phyloP scores from a whole-genome alignment of 2,797 vertebrate genomes.

The Naso thynnoides region DNA sequence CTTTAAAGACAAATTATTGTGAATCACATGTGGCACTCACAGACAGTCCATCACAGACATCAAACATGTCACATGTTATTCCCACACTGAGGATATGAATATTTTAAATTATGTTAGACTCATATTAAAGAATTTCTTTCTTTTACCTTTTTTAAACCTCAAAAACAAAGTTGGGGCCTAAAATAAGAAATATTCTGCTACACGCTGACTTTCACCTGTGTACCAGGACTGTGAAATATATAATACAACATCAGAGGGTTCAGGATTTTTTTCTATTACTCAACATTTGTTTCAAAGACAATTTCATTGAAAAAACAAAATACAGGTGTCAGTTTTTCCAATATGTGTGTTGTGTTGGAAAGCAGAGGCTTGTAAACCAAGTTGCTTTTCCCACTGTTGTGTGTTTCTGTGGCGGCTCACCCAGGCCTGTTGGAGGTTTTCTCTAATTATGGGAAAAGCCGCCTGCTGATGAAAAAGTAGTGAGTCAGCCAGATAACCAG shows the following conservation, averaged over 20 bases:
- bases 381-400: slow-evolving; percentile 44
- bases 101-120: slow-evolving; percentile 33
- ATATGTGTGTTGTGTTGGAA: slow-evolving; percentile 25
- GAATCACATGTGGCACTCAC: slow-evolving; percentile 43
- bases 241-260: slow-evolving; percentile 32
- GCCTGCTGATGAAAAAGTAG: slow-evolving; percentile 69
- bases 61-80: slow-evolving; percentile 42
- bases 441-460: slow-evolving; percentile 66
- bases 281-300: slow-evolving; percentile 44
- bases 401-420: slow-evolving; percentile 49
- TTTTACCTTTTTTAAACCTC: slow-evolving; percentile 10
- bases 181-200: slow-evolving; percentile 36
- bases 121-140: slow-evolving; percentile 16
- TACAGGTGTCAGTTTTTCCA: slow-evolving; percentile 56
- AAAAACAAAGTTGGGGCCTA: slow-evolving; percentile 31
- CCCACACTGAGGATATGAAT: slow-evolving; percentile 26
- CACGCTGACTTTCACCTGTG: slow-evolving; percentile 18
- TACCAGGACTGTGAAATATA: slow-evolving; percentile 8
- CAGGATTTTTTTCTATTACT: slow-evolving; percentile 13
- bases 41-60: slow-evolving; percentile 52
- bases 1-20: slow-evolving; percentile 46
- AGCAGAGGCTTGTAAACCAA: slow-evolving; percentile 25
- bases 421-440: slow-evolving; percentile 47
- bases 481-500: slow-evolving; percentile 58
- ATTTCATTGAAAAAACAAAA: slow-evolving; percentile 32